Evolutionary conservation across 2,797 vertebrate species (phyloP), one percentile per base, ranked within the genome.

Genomic region (Mallotus villosus): DNA sequence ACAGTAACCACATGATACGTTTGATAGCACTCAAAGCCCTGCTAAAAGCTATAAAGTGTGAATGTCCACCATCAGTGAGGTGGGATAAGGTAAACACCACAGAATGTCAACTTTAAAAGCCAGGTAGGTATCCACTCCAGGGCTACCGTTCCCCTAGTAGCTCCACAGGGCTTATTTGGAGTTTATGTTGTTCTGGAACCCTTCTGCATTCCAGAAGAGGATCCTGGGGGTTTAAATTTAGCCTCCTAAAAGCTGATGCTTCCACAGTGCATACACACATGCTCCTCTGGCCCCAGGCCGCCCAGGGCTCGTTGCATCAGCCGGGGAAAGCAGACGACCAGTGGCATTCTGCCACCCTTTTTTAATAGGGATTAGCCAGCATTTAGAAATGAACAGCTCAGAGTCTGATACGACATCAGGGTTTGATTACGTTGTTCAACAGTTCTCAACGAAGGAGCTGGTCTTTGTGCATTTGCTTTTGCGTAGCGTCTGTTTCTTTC

Each of bases 181-280:
- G 83, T 88, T 88, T 88, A 88, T 88, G 88, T 91, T 90, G 89
- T 91, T 90, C 90, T 92, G 86, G 89, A 90, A 89, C 90, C 81
- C 86, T 63, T 77, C 78, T 83, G 84, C 91, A 90, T 93, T 89
- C 92, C 86, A 88, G 82, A 73, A 80, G 4, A 79, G 67, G 81
- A 87, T 83, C 91, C 84, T 82, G 70, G 79, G 81, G 81, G 91
- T 87, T 91, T 93, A 94, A 93, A 93, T 93, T 93, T 94, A 94
- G 92, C 87, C 88, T 88, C 89, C 91, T 92, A 92, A 91, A 92
- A 92, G 91, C 88, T 88, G 89, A 91, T 92, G 91, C 91, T 88
- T 92, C 90, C 90, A 90, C 90, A 7, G 21, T 21, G 25, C 25
- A 62, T 80, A 82, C 87, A 85, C 82, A 74, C 75, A n/a, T n/a